phyloP scores from a whole-genome alignment of 2,888 invertebrate genomes.

The Megamerina dolium region DNA sequence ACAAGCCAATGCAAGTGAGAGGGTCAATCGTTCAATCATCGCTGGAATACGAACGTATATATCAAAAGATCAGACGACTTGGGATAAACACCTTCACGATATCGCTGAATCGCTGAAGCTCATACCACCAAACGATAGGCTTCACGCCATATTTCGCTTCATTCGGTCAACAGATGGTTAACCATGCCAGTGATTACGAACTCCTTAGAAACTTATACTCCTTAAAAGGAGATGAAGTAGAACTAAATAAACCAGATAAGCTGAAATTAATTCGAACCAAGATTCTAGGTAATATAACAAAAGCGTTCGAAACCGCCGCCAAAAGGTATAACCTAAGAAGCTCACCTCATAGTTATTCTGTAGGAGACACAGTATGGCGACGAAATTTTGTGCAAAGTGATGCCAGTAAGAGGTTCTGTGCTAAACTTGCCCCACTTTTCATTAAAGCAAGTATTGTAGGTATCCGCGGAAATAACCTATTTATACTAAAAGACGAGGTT shows the following conservation, averaged over 20 bases:
- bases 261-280: no score
- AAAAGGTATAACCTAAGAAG: not conserved
- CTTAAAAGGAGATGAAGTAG: no score
- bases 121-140: slow-evolving; percentile 4
- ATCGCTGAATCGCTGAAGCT: slow-evolving; percentile 94
- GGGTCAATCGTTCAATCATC: slow-evolving; percentile 14
- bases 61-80: slow-evolving; percentile 85
- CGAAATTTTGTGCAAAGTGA: not conserved
- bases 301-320: not conserved
- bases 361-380: not conserved
- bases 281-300: not conserved
- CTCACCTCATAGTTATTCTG: not conserved
- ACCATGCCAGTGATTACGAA: not conserved
- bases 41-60: slow-evolving; percentile 68
- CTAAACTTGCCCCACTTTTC: not conserved
- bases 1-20: no score
- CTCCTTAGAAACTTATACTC: slow-evolving; percentile 1
- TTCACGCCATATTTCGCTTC: slow-evolving; percentile 10
- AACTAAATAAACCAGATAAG: no score
- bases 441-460: not conserved
- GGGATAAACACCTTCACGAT: slow-evolving; percentile 84
- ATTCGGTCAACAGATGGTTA: slow-evolving; percentile 6
- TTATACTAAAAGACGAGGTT: no score
- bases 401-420: not conserved
- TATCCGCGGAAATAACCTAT: no score